phyloP scores from a whole-genome alignment of 2,113 vertebrate species.

The Tursiops truncatus region DNA sequence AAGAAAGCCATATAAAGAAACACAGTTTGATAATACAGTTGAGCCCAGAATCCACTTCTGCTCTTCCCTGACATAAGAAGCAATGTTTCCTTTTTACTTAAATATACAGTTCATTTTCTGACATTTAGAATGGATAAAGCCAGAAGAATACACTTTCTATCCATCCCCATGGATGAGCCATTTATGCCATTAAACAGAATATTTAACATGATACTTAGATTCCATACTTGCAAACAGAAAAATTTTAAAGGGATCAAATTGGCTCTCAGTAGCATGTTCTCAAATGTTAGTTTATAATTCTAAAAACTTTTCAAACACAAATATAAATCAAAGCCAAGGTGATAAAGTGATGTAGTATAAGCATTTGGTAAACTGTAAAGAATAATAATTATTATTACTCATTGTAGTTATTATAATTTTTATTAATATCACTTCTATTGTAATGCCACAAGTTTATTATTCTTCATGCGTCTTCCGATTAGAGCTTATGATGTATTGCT shows the following conservation, averaged over 20 bases:
- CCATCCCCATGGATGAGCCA: neutral
- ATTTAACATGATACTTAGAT: neutral
- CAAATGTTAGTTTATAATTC: conserved; percentile 15
- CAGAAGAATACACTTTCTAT: neutral
- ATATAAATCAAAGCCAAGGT: neutral
- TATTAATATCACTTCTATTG: neutral
- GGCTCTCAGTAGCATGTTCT: neutral
- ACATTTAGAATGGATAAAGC: neutral
- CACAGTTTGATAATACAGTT: neutral
- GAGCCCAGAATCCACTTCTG: neutral
- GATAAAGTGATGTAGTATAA: neutral
- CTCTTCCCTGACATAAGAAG: neutral
- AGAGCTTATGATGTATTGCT: neutral
- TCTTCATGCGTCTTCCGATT: neutral
- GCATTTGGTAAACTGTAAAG: neutral
- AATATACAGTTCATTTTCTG: neutral
- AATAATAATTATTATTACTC: neutral
- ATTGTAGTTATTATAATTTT: neutral
- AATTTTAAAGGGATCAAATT: neutral
- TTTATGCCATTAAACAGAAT: neutral
- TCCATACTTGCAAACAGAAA: neutral
- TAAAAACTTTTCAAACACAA: neutral
- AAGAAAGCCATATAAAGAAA: neutral
- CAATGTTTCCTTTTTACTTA: neutral
- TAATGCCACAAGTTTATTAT: neutral